A percentile compares a stretch with the other conserved stretches of the same genome.
Conservation (phyloP, 2,113 vertebrate species). For the Etia nguti region DNA sequence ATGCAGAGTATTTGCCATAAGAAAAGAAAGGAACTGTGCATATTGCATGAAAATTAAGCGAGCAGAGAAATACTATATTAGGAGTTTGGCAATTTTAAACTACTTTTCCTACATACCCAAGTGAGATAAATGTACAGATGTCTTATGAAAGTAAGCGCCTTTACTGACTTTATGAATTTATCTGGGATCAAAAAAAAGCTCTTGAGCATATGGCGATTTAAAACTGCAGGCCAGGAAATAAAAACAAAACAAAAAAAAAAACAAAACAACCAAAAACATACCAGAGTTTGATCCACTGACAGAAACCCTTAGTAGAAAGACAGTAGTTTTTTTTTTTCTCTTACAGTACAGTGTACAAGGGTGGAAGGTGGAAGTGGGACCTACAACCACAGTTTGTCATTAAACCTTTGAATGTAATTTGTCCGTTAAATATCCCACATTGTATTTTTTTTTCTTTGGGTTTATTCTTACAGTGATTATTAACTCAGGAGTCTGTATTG, state of each 20-base stretch:
- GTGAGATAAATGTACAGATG: background rate
- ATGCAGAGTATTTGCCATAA: background rate
- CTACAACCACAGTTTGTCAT: background rate
- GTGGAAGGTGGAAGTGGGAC: background rate
- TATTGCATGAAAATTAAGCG: background rate
- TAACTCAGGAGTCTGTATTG: background rate
- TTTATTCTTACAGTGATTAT: background rate
- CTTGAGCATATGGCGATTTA: background rate
- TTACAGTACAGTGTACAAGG: background rate
- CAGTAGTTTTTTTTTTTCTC: rapidly evolving
- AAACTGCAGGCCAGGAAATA: background rate
- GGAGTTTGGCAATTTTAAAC: background rate
- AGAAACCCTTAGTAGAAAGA: background rate
- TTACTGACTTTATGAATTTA: background rate
- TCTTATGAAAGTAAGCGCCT: background rate
- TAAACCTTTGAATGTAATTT: background rate
- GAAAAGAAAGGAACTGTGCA: background rate
- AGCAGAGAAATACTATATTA: background rate
- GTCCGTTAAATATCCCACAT: background rate
- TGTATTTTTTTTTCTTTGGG: background rate
- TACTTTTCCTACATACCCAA: background rate
- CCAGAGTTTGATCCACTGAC: background rate
- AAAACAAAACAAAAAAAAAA: background rate
- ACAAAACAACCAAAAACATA: background rate
- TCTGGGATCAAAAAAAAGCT: background rate